Percentiles rank a stretch among this genome's conserved stretches.
These are phyloP conservation scores for Sinella curviseta DNA, from an alignment of 1,140 invertebrate species.

Conservation along the genomic window DNA sequence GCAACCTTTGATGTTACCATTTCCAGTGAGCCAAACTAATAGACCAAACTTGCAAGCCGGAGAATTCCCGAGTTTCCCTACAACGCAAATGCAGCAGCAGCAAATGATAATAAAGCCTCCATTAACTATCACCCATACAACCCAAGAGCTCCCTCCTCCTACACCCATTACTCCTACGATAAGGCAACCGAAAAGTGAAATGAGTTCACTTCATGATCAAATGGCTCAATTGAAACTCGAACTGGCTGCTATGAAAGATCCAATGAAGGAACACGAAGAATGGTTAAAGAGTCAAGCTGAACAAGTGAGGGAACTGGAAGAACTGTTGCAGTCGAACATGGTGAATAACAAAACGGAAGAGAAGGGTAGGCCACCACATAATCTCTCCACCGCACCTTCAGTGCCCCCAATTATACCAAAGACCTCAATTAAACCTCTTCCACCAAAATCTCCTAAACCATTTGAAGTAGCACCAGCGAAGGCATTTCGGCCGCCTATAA, in stretches of 20 bases:
- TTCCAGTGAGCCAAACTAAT: too few relatives aligned
- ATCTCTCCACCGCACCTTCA: not conserved
- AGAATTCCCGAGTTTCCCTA: too few relatives aligned
- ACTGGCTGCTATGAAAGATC: not conserved
- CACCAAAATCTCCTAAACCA: too few relatives aligned
- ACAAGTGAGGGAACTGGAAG: not conserved
- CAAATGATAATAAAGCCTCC: too few relatives aligned
- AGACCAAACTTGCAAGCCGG: too few relatives aligned
- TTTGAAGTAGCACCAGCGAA: too few relatives aligned
- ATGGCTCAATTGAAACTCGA: not conserved
- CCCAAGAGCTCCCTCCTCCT: not conserved
- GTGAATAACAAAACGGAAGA: not conserved
- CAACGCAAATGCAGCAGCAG: too few relatives aligned
- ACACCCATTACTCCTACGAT: not conserved
- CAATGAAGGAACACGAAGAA: not conserved
- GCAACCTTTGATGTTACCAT: too few relatives aligned
- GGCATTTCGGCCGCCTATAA: too few relatives aligned
- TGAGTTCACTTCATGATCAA: not conserved
- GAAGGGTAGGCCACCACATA: not conserved
- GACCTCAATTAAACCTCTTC: too few relatives aligned
- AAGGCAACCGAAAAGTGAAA: not conserved
- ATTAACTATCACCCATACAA: too few relatives aligned
- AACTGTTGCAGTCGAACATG: not conserved
- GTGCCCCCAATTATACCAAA: too few relatives aligned
- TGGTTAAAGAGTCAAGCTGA: not conserved